These are phyloP conservation scores for Drosophila prostipennis DNA, from an alignment of 2,888 invertebrate genomes.

Conservation along the genomic window DNA sequence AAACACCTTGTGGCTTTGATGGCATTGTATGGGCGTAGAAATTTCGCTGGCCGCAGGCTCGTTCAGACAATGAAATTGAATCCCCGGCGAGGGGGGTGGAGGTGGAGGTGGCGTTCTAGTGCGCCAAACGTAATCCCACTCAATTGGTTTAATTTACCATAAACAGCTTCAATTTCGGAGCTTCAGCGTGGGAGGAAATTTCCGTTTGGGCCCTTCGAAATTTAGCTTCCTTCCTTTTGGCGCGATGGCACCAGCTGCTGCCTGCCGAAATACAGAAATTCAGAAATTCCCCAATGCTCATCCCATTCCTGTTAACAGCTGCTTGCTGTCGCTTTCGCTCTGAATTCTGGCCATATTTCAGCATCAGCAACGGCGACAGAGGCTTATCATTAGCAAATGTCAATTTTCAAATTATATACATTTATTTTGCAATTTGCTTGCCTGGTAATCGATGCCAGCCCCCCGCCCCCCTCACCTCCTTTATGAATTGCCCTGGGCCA, in stretches of 20 bases:
- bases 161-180: constrained; percentile 69
- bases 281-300: not conserved
- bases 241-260: constrained; percentile 46
- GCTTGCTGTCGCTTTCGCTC: not conserved
- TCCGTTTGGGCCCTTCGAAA: constrained; percentile 46
- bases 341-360: constrained; percentile 55
- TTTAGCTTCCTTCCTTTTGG: constrained; percentile 52
- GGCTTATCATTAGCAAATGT: constrained; percentile 72
- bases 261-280: not conserved
- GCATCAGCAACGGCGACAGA: constrained; percentile 22
- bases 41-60: constrained; percentile 61
- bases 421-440: constrained; percentile 51
- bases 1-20: constrained; percentile 70
- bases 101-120: constrained; percentile 20
- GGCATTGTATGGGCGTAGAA: constrained; percentile 45
- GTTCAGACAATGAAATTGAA: constrained; percentile 60
- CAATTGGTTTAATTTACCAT: constrained; percentile 80
- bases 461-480: not conserved
- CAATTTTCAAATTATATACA: constrained; percentile 69
- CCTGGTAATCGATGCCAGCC: constrained; percentile 47
- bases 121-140: constrained; percentile 61
- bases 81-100: constrained; percentile 14
- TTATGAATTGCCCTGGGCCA: constrained; percentile 9
- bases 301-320: constrained; percentile 6
- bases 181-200: constrained; percentile 36